Conservation (phyloP, 2,888 invertebrate species). For the Drosophila helvetica region DNA sequence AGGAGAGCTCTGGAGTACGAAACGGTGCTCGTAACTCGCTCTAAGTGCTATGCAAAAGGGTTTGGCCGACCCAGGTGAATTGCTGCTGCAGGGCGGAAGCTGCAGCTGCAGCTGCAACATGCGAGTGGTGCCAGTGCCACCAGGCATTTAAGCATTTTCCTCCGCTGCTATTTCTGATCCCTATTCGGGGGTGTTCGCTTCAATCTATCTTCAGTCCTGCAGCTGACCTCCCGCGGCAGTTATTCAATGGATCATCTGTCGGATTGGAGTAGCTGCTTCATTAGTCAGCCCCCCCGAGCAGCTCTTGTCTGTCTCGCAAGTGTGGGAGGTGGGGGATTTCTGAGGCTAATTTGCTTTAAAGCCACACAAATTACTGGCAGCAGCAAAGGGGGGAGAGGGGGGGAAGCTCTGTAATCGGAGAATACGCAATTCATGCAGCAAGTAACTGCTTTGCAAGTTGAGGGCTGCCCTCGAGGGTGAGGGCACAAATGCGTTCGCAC, state of each 20-base stretch:
- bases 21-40: constrained; percentile 38
- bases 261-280: constrained; percentile 40
- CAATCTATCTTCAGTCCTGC: constrained; percentile 4
- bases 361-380: constrained; percentile 30
- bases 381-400: constrained; percentile 11
- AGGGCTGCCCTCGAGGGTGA: constrained; percentile 10
- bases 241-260: constrained; percentile 38
- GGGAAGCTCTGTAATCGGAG: not conserved
- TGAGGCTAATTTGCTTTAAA: constrained; percentile 58
- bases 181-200: not conserved
- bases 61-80: constrained; percentile 33
- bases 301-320: not conserved
- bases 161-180: not conserved
- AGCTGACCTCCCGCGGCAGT: constrained; percentile 41
- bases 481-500: constrained; percentile 58
- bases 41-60: constrained; percentile 55
- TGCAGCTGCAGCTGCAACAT: constrained; percentile 29
- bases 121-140: no score
- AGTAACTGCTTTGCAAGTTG: constrained; percentile 1
- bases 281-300: constrained; percentile 31
- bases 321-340: constrained; percentile 2
- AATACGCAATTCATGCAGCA: constrained; percentile 12
- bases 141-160: no score
- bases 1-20: constrained; percentile 16
- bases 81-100: not conserved